Base-by-base conservation (phyloP, 2,113 vertebrate species). In the Anhinga anhinga region DNA sequence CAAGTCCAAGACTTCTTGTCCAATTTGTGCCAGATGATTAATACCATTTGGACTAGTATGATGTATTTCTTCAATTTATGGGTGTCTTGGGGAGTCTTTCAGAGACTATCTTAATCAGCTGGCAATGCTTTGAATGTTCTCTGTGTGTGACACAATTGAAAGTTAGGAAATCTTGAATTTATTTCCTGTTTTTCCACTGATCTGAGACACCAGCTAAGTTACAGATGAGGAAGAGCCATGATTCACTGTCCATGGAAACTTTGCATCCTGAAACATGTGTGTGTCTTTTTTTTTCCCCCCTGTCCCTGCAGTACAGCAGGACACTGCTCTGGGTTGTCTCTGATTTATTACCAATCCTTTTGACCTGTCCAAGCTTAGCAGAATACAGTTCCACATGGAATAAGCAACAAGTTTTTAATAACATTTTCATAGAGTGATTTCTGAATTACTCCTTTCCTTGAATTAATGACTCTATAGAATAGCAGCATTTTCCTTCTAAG, bases 171-270 rank as follows among this genome's bases (percentile, higher is more conserved):
- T 42, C 11, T 16, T 49, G 19, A 22, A 9, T 80, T 72, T 65
- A 14, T 83, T 61, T 77, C n/a, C 45, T 23, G 5, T 80, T 70
- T 32, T 91, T 26, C 9, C 44, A 16, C 47, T 38, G 7, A 3
- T 29, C 29, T 56, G 58, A 65, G 36, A 40, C 27, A 52, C 2
- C 32, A 25, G 18, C 34, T 63, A 13, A 15, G 15, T 27, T 47
- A 56, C 5, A 38, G n/a, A 25, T 29, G 49, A 50, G 26, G 23
- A 50, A 63, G n/a, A 91, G 20, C 34, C 14, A 18, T 13, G 27
- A 27, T 58, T 80, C 0, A 0, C 21, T 30, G 0, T 15, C 27
- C 11, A 2, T 18, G n/a, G n/a, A 78, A 78, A 29, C 11, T 18
- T n/a, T 47, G 15, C 11, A 34, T 44, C 18, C n/a, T 45, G 5